These are phyloP conservation scores for Epizoanthus scotinus DNA, from an alignment of 92 coral and sea anemone genomes.

Conservation along the genomic window DNA sequence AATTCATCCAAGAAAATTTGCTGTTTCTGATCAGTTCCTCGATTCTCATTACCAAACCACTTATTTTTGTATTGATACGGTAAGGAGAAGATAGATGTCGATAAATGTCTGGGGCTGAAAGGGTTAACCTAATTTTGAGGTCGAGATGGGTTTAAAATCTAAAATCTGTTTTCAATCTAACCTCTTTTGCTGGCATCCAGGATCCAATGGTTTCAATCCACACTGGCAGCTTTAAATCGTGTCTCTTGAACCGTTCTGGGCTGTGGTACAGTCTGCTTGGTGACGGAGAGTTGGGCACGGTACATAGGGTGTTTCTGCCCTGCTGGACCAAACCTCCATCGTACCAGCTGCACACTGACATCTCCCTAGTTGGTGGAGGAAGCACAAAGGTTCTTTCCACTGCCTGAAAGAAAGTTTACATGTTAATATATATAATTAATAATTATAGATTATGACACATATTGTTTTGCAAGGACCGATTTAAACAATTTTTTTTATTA, in stretches of 20 bases:
- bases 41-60: no score
- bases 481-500: no score
- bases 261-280: conserved; percentile 2
- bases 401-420: neutral
- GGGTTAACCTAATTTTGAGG: no score
- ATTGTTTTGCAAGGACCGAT: no score
- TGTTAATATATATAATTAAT: no score
- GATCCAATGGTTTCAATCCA: conserved; percentile 35
- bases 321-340: neutral
- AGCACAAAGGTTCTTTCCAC: neutral
- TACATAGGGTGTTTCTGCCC: conserved; percentile 23
- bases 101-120: no score
- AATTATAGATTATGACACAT: no score
- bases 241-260: neutral
- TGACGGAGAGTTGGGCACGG: neutral
- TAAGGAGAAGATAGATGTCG: no score
- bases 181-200: conserved; percentile 35
- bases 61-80: no score
- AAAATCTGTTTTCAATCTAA: neutral
- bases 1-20: no score
- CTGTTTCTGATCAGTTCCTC: no score
- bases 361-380: conserved; percentile 5
- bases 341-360: conserved; percentile 36
- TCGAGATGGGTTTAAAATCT: no score
- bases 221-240: conserved; percentile 6